Evolutionary conservation across 2,113 vertebrate genomes (phyloP).

Genomic region (Aspidoscelis tigris): DNA sequence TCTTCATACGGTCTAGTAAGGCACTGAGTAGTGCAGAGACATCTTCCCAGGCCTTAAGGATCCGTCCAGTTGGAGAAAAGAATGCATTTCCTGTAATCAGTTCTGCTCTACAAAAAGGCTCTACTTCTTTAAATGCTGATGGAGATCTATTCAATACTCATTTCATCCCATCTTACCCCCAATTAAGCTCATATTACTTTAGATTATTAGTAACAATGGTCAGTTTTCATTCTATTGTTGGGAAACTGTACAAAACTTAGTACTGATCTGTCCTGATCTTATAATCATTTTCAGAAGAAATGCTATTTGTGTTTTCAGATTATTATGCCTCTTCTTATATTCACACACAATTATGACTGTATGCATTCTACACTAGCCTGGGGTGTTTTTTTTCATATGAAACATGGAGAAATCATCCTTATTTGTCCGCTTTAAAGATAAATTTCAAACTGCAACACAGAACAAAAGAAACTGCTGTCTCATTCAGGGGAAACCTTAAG

Average conservation of each 20-base stretch:
- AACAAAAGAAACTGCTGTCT: slow-evolving; percentile 44
- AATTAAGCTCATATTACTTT: not conserved
- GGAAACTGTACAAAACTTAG: not conserved
- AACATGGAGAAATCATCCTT: not conserved
- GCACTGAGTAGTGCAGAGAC: slow-evolving; percentile 4
- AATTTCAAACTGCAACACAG: not conserved
- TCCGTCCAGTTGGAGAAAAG: not conserved
- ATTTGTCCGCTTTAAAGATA: not conserved
- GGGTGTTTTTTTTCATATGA: not conserved
- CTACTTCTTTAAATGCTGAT: slow-evolving; percentile 4
- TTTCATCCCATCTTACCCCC: not conserved
- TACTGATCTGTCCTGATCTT: too few species aligned
- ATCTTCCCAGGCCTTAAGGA: not conserved
- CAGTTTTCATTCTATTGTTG: not conserved
- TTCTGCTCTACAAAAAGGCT: not conserved
- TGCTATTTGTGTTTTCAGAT: too few species aligned
- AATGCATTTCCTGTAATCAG: not conserved
- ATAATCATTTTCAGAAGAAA: too few species aligned
- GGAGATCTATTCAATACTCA: not conserved
- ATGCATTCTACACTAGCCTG: not conserved
- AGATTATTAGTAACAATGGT: not conserved
- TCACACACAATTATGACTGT: not conserved
- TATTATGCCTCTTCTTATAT: too few species aligned
- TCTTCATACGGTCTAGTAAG: not conserved
- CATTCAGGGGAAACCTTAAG: slow-evolving; percentile 21